Evolutionary conservation across 2,797 vertebrate species (phyloP).

Genomic region (Fistularia commersonii): DNA sequence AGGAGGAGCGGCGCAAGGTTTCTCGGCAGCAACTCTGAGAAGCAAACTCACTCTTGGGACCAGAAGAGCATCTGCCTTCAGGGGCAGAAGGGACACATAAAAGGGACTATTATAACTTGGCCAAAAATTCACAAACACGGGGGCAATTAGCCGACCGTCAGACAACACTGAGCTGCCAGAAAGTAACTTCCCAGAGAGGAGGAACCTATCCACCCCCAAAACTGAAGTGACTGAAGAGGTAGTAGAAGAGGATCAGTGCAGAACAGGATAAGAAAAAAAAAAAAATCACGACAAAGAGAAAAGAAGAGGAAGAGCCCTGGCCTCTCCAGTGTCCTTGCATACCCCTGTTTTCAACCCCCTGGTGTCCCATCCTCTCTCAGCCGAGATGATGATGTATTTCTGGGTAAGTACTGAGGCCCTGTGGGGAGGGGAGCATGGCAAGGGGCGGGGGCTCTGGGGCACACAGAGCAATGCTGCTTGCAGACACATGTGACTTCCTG

Average conservation of each 20-base stretch:
- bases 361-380: constrained; percentile 34
- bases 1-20: constrained; percentile 28
- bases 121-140: constrained; percentile 34
- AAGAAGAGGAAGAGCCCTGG: constrained; percentile 36
- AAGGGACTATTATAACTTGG: constrained; percentile 34
- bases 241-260: constrained; percentile 16
- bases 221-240: constrained; percentile 19
- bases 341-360: constrained; percentile 31
- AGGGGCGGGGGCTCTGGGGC: not conserved
- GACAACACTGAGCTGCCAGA: constrained; percentile 13
- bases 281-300: constrained; percentile 4
- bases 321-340: constrained; percentile 33
- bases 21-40: constrained; percentile 24
- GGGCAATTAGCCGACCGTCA: constrained; percentile 24
- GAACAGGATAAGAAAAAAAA: constrained; percentile 16
- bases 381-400: constrained; percentile 73
- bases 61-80: constrained; percentile 29
- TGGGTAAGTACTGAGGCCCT: constrained; percentile 64
- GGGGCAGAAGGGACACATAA: constrained; percentile 32
- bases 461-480: constrained; percentile 2
- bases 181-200: constrained; percentile 1
- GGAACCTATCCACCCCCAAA: not conserved
- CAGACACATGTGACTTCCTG: not conserved
- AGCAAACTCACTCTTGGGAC: constrained; percentile 29
- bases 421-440: not conserved